Percentiles rank a stretch among this genome's conserved stretches.
Evolutionary conservation across 2,797 vertebrate species (phyloP).

Genomic region (Cheirogaleus major): DNA sequence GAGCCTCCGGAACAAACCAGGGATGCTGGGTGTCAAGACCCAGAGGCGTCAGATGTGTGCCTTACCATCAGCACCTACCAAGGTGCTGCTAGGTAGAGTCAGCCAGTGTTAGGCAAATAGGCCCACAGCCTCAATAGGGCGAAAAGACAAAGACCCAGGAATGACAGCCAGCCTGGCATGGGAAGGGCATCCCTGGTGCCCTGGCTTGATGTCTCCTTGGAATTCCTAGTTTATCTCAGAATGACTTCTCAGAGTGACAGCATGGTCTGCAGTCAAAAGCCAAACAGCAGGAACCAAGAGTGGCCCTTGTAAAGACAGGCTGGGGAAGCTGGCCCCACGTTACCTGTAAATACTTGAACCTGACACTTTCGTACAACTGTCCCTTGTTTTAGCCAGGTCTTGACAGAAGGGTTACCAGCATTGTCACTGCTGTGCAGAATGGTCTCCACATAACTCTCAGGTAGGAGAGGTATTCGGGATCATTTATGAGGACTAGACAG

Average conservation of each 20-base stretch:
- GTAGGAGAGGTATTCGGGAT: not conserved
- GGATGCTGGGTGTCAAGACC: not conserved
- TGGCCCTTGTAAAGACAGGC: not conserved
- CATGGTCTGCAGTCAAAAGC: not conserved
- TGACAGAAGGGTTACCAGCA: not conserved
- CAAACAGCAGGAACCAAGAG: not conserved
- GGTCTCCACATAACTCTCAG: not conserved
- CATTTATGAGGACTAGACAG: not conserved
- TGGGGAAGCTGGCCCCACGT: fast-evolving
- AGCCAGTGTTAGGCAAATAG: not conserved
- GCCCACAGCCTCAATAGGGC: not conserved
- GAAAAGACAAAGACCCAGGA: not conserved
- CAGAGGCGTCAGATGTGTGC: not conserved
- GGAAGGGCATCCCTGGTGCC: not conserved
- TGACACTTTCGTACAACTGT: not conserved
- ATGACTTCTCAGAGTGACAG: not conserved
- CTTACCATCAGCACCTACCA: not conserved
- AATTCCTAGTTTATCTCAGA: not conserved
- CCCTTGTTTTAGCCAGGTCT: not conserved
- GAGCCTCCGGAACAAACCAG: not conserved
- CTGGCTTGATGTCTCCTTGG: not conserved
- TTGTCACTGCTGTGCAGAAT: not conserved
- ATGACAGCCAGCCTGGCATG: not conserved
- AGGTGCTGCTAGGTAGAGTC: not conserved
- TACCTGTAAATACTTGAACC: not conserved